These are phyloP conservation scores for Thamnophis sirtalis DNA, from an alignment of 2,113 vertebrate species.

Conservation along the genomic window DNA sequence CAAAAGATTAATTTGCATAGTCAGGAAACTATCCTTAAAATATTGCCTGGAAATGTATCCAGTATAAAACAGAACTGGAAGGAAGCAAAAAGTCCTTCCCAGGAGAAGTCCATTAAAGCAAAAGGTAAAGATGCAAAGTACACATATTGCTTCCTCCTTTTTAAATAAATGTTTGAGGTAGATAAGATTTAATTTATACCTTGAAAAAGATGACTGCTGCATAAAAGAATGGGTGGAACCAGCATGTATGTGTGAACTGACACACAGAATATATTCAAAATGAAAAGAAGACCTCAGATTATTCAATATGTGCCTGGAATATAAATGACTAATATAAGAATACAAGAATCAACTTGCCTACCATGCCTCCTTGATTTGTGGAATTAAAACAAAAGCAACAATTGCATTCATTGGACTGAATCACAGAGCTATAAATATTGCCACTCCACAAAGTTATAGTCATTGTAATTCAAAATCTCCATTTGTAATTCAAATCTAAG, in stretches of 20 bases:
- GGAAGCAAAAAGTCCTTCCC: neutral
- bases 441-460: neutral
- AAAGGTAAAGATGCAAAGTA: neutral
- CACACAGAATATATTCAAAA: conserved; percentile 64
- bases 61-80: neutral
- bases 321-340: conserved; percentile 29
- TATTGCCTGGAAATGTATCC: neutral
- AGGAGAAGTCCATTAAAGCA: neutral
- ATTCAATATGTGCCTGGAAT: conserved; percentile 32
- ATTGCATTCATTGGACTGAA: neutral
- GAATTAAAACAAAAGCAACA: neutral
- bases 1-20: neutral
- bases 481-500: neutral
- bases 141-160: neutral
- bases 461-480: neutral
- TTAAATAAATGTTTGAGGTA: conserved; percentile 1
- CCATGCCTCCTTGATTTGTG: neutral
- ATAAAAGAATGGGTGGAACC: conserved; percentile 49
- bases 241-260: conserved; percentile 28
- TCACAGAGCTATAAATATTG: neutral
- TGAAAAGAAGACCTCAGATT: conserved; percentile 39
- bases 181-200: conserved; percentile 47
- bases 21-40: neutral
- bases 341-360: neutral
- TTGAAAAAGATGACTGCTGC: conserved; percentile 62